A percentile compares a stretch with the other conserved stretches of the same genome.
Evolutionary conservation across 2,797 vertebrate species (phyloP).

Genomic region (Steatocranus sp.): DNA sequence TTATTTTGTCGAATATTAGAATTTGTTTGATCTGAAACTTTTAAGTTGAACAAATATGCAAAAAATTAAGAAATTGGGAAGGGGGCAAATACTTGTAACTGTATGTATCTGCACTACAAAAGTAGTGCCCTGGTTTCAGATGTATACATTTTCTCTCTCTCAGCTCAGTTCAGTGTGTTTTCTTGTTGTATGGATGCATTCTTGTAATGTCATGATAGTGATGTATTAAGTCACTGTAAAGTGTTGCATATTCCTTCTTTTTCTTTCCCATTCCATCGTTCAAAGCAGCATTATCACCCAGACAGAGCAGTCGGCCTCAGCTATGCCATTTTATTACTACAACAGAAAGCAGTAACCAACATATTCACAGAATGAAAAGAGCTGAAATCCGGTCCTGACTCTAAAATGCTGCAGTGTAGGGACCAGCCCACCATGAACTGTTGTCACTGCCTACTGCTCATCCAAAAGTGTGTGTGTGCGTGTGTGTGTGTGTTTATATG

Average conservation of each 20-base stretch:
- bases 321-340: not conserved
- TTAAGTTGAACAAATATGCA: not conserved
- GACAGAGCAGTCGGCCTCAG: slow-evolving; percentile 10
- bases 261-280: slow-evolving; percentile 35
- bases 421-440: slow-evolving; percentile 18
- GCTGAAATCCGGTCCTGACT: slow-evolving; percentile 9
- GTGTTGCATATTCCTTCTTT: slow-evolving; percentile 31
- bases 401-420: slow-evolving; percentile 56
- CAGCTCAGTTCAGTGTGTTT: slow-evolving; percentile 11
- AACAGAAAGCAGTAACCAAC: not conserved
- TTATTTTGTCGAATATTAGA: not conserved
- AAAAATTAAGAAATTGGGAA: not conserved
- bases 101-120: not conserved
- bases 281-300: slow-evolving; percentile 49
- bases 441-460: slow-evolving; percentile 35
- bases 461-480: not conserved
- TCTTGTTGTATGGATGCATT: slow-evolving; percentile 27
- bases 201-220: slow-evolving; percentile 17
- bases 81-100: not conserved
- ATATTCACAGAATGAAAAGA: not conserved
- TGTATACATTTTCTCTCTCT: slow-evolving; percentile 8
- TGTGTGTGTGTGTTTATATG: not conserved
- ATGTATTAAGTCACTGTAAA: slow-evolving; percentile 12
- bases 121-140: slow-evolving; percentile 32
- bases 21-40: not conserved